phyloP scores from a whole-genome alignment of 2,797 vertebrate species.

The Sitta carolinensis region DNA sequence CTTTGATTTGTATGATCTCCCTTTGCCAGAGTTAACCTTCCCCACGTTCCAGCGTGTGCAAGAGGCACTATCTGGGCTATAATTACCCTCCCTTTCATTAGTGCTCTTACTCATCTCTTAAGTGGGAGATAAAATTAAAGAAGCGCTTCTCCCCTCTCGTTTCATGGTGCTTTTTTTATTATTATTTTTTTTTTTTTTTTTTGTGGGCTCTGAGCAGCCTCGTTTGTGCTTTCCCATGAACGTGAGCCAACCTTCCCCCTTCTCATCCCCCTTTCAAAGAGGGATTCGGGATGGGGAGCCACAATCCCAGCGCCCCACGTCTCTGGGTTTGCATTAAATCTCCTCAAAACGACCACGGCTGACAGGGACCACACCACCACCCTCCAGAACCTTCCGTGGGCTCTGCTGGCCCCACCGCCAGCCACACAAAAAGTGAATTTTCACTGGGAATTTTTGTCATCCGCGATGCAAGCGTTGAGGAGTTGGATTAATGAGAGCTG shows the following conservation, averaged over 20 bases:
- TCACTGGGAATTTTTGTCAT: constrained; percentile 14
- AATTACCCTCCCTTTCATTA: constrained; percentile 54
- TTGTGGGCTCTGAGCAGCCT: neutral
- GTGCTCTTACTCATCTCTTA: neutral
- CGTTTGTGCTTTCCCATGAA: neutral
- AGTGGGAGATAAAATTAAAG: constrained; percentile 31
- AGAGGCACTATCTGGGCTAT: neutral
- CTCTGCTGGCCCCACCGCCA: neutral
- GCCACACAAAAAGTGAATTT: neutral
- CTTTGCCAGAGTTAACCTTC: constrained; percentile 37
- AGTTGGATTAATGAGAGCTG: constrained; percentile 65
- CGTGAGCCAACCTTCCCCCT: neutral
- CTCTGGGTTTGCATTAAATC: constrained; percentile 39
- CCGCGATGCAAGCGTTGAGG: neutral
- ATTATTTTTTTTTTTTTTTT: neutral
- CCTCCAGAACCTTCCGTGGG: neutral
- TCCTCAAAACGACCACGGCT: neutral
- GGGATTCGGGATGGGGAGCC: neutral
- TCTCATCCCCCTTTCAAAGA: neutral
- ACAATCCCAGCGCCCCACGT: neutral
- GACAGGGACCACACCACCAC: constrained; percentile 16
- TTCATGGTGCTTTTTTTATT: fast-evolving
- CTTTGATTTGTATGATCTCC: constrained; percentile 55
- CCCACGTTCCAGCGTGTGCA: neutral
- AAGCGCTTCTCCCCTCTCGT: neutral